A percentile compares a stretch with the other conserved stretches of the same genome.
Evolutionary conservation across 2,113 vertebrate genomes (phyloP).

Genomic region (mouse (Mus musculus)): DNA sequence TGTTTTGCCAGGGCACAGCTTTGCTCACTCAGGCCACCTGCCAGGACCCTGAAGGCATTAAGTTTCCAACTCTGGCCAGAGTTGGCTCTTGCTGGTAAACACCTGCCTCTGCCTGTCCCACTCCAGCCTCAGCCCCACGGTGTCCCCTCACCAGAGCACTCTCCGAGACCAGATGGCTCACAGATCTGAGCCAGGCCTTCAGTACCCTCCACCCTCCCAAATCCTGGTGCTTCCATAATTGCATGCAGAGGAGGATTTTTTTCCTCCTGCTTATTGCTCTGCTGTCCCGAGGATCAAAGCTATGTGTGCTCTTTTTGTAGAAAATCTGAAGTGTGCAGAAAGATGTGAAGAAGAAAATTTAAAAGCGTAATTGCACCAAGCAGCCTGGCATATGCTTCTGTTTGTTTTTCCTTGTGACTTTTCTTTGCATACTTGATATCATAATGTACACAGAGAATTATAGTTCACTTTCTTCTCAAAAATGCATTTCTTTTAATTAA

Average conservation of each 20-base stretch:
- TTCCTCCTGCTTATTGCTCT: conserved; percentile 50
- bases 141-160: neutral
- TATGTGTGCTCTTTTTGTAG: conserved; percentile 30
- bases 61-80: neutral
- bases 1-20: neutral
- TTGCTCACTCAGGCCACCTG: neutral
- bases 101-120: neutral
- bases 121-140: neutral
- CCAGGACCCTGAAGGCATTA: neutral
- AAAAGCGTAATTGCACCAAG: conserved; percentile 42
- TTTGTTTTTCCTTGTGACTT: conserved; percentile 63
- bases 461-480: neutral
- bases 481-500: neutral
- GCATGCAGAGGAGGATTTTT: neutral
- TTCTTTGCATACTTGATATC: conserved; percentile 58
- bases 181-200: neutral
- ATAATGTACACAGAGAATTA: conserved; percentile 14
- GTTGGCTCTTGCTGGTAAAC: conserved; percentile 7
- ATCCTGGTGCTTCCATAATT: conserved; percentile 32
- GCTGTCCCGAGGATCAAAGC: conserved; percentile 71
- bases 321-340: conserved; percentile 52
- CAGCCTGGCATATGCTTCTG: conserved; percentile 67
- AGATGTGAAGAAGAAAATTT: conserved; percentile 56
- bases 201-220: neutral
- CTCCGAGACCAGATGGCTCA: conserved; percentile 3